phyloP scores from a whole-genome alignment of 1,140 invertebrate species.

The Procambarus clarkii region DNA sequence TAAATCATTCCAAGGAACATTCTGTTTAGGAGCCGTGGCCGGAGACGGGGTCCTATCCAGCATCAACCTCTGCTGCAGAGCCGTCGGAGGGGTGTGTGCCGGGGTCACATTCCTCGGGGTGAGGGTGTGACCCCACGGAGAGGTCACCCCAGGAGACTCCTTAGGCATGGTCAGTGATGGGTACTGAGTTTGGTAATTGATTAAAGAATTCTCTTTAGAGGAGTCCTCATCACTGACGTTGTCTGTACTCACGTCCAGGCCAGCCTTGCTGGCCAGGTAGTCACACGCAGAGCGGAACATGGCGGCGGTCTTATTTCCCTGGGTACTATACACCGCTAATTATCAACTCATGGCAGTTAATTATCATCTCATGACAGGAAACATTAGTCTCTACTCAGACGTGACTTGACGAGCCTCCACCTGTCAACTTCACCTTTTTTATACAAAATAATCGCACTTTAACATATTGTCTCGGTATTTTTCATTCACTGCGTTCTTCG shows the following conservation, averaged over 20 bases:
- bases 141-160: neutral
- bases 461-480: neutral
- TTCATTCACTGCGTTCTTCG: neutral
- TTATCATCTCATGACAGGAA: neutral
- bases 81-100: neutral
- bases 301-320: neutral
- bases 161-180: neutral
- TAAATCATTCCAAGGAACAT: constrained; percentile 41
- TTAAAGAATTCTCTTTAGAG: constrained; percentile 37
- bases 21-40: constrained; percentile 13
- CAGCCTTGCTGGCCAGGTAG: constrained; percentile 31
- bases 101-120: neutral
- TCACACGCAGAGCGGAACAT: constrained; percentile 49
- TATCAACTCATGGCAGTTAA: neutral
- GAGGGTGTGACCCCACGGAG: constrained; percentile 48
- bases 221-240: constrained; percentile 18
- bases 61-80: neutral
- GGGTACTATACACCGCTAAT: neutral
- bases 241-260: constrained; percentile 1
- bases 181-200: constrained; percentile 9
- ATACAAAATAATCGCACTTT: neutral
- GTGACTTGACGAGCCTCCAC: neutral
- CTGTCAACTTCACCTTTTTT: neutral
- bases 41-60: neutral
- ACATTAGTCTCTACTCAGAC: neutral